Evolutionary conservation across 2,797 vertebrate genomes (phyloP), one percentile per base, ranked within the genome.

Genomic region (Balearica regulorum): DNA sequence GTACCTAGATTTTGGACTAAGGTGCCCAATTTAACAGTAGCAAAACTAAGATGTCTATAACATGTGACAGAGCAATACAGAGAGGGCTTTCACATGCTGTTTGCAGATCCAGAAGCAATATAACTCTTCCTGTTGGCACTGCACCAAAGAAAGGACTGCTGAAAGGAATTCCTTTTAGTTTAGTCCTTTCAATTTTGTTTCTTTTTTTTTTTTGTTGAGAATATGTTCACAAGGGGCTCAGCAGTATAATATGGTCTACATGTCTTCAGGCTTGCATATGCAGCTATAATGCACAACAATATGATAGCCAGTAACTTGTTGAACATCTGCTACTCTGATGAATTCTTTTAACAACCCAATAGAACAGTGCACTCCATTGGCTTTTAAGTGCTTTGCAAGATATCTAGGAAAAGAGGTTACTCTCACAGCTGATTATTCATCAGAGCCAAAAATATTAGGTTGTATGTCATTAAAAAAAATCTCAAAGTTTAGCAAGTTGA

Each of bases 401-500:
- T 58, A 15, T 37, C 51, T 51, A 86, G 66, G n/a, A 89, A 92
- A 80, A 86, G 46, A 83, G 54, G 43, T 64, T 91, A 57, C 33
- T 78, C 33, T 61, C 39, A 43, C 29, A 88, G 49, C 24, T 93
- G 57, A 58, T 81, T 54, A 69, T 51, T 77, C 72, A 84, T 48
- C 71, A 89, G 76, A 66, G 26, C 51, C 80, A 79, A 92, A 89
- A 83, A 90, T 76, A 31, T 16, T 75, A n/a, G 66, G 54, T 41
- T 75, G 22, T 19, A 20, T 21, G 35, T 39, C 46, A 85, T 57
- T 64, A 16, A 54, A 82, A 91, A 69, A 53, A 58, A 57, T 44
- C 46, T 69, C 49, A 51, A 62, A 90, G 39, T 80, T 96, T 79
- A 94, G 55, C 46, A 95, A 73, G 66, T 82, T 83, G 87, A 93